A percentile compares a stretch with the other conserved stretches of the same genome.
Evolutionary conservation across 2,797 vertebrate species (phyloP).

Genomic region (Denticeps clupeoides): DNA sequence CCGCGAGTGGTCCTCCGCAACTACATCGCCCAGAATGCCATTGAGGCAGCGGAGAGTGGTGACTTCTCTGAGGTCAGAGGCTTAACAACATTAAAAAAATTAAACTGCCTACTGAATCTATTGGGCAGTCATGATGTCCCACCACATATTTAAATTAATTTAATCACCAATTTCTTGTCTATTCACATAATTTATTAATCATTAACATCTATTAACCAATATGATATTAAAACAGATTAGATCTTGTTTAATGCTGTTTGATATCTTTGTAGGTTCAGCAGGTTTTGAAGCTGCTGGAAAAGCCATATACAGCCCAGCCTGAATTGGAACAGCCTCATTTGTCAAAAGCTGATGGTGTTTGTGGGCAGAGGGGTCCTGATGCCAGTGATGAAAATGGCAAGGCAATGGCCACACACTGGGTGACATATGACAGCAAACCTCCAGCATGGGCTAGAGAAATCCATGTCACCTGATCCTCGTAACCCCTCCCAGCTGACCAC

Average conservation of each 20-base stretch:
- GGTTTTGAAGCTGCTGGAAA: constrained; percentile 64
- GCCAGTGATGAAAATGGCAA: constrained; percentile 21
- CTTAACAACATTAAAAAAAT: not conserved
- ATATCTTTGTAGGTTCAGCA: constrained; percentile 53
- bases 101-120: not conserved
- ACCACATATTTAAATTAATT: not conserved
- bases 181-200: not conserved
- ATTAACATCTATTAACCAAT: not conserved
- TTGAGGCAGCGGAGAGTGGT: constrained; percentile 70
- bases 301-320: constrained; percentile 50
- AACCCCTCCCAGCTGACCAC: constrained; percentile 34
- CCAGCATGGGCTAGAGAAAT: constrained; percentile 69
- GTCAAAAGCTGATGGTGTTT: constrained; percentile 16
- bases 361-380: not conserved
- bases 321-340: constrained; percentile 12
- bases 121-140: not conserved
- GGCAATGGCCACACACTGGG: not conserved
- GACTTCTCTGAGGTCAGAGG: constrained; percentile 71
- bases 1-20: constrained; percentile 72
- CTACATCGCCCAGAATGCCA: constrained; percentile 80
- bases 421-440: constrained; percentile 61
- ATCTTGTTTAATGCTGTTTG: not conserved
- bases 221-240: too few relatives aligned
- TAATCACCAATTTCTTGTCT: too few relatives aligned
- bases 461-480: constrained; percentile 79